Conservation (phyloP, 1,140 invertebrate species). For the Leguminivora glycinivorella region DNA sequence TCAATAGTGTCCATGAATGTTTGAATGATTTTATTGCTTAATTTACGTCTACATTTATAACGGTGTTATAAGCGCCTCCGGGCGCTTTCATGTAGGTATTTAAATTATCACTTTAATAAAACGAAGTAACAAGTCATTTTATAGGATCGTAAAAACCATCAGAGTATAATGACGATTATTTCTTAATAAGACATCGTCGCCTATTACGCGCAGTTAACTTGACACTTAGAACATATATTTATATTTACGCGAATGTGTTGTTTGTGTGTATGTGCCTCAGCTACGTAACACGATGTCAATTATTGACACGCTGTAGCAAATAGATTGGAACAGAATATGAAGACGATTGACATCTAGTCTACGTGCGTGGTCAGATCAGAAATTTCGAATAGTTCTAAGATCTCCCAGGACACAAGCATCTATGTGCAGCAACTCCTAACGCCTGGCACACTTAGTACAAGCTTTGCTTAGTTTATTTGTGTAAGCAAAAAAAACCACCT, state of each 20-base stretch:
- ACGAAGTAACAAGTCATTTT: not conserved
- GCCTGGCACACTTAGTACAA: no score
- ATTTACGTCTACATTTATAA: not conserved
- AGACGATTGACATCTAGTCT: no score
- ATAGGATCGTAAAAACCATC: not conserved
- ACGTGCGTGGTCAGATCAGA: no score
- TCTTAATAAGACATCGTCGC: not conserved
- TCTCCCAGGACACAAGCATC: no score
- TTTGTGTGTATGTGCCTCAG: no score
- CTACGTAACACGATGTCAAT: no score
- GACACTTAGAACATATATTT: not conserved
- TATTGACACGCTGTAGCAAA: no score
- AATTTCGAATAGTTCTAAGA: no score
- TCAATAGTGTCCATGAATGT: not conserved
- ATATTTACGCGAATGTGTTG: constrained; percentile 8
- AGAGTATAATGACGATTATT: not conserved
- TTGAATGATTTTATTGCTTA: not conserved
- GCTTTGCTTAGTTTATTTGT: no score
- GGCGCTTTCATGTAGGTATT: not conserved
- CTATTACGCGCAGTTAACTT: not conserved
- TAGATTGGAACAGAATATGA: no score
- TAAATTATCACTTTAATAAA: not conserved
- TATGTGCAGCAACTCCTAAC: no score
- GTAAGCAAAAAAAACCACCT: no score
- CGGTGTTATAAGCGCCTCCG: not conserved